Evolutionary conservation across 1,140 invertebrate genomes (phyloP).

Genomic region (Archivesica marissinica): DNA sequence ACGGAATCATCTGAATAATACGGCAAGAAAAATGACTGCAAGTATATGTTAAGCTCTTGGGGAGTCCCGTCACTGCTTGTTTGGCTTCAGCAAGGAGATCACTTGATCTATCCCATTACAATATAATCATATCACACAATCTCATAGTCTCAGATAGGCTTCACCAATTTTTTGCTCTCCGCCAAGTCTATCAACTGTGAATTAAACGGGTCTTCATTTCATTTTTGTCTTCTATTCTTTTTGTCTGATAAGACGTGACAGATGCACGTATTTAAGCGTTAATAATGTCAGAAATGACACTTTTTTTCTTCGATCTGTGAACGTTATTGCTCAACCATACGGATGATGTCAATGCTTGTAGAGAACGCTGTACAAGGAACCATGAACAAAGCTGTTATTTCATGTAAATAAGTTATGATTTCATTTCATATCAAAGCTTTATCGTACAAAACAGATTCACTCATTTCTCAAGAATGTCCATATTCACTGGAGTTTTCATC

Average conservation of each 20-base stretch:
- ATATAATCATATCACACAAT: neutral
- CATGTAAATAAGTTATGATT: too few species aligned
- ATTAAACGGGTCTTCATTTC: constrained; percentile 28
- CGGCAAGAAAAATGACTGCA: too few species aligned
- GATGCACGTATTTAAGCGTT: constrained; percentile 25
- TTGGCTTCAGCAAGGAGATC: neutral
- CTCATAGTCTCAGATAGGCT: neutral
- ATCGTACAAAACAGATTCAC: too few species aligned
- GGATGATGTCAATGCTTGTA: too few species aligned
- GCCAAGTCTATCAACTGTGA: too few species aligned
- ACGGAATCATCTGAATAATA: too few species aligned
- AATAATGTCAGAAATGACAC: neutral
- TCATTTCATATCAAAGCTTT: too few species aligned
- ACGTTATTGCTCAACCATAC: neutral
- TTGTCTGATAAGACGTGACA: constrained; percentile 26
- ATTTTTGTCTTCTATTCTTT: neutral
- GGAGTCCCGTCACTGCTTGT: neutral
- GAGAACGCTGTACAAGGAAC: too few species aligned
- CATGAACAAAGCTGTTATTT: too few species aligned
- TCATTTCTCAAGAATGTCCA: too few species aligned
- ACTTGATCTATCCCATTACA: neutral
- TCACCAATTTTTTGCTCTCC: neutral
- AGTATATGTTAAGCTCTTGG: too few species aligned
- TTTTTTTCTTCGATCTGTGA: neutral
- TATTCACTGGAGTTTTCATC: too few species aligned